phyloP scores from a whole-genome alignment of 2,113 vertebrate species.

The Ameiurus melas region DNA sequence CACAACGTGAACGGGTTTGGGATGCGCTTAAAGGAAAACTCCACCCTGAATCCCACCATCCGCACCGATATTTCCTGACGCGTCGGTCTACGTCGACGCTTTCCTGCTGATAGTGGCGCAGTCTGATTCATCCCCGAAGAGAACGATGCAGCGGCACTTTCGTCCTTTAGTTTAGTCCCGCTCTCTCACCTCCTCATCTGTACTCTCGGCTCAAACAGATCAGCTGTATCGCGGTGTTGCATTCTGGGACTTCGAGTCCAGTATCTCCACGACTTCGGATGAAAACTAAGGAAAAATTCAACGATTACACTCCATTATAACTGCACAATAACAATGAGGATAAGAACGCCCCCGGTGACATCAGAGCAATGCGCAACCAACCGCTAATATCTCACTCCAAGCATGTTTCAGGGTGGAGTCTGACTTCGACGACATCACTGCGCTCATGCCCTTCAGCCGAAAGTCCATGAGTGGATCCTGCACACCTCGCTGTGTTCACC shows the following conservation, averaged over 20 bases:
- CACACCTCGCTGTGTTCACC: not conserved
- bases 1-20: slow-evolving; percentile 26
- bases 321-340: not conserved
- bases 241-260: not conserved
- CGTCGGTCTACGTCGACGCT: not conserved
- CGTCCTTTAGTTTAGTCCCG: not conserved
- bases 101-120: not conserved
- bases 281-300: too few relatives aligned
- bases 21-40: not conserved
- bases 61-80: not conserved
- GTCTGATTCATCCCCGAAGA: not conserved
- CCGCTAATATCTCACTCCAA: not conserved
- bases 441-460: not conserved
- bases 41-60: not conserved
- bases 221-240: not conserved
- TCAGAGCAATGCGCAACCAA: too few relatives aligned
- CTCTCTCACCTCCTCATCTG: not conserved
- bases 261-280: not conserved
- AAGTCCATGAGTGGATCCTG: not conserved
- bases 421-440: not conserved
- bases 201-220: not conserved
- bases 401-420: not conserved
- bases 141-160: not conserved
- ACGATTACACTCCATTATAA: not conserved
- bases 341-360: not conserved